These are phyloP conservation scores for Amitus sp. DNA, from an alignment of 2,888 invertebrate genomes.

Conservation along the genomic window DNA sequence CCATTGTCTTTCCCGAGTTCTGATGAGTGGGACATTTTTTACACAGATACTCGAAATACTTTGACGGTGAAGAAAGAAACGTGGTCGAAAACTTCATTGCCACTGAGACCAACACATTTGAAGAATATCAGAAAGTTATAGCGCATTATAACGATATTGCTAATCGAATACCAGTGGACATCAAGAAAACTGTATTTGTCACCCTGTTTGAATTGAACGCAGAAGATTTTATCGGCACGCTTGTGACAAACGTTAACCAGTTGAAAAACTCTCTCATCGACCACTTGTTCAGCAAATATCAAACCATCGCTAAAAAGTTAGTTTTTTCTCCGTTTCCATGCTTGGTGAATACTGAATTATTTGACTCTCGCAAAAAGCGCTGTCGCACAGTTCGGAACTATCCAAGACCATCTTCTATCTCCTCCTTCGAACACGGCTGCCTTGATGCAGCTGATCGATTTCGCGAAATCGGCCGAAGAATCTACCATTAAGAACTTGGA, in stretches of 20 bases:
- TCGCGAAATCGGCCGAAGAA: constrained; percentile 79
- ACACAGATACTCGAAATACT: constrained; percentile 51
- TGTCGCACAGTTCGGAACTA: constrained; percentile 83
- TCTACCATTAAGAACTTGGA: constrained; percentile 80
- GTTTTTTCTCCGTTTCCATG: background rate
- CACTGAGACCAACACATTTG: constrained; percentile 71
- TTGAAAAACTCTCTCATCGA: constrained; percentile 77
- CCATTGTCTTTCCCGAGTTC: background rate
- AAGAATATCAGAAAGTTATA: constrained; percentile 72
- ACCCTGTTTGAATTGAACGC: constrained; percentile 89
- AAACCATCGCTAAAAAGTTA: constrained; percentile 78
- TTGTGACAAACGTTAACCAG: constrained; percentile 75
- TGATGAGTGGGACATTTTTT: constrained; percentile 6
- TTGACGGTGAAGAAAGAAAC: constrained; percentile 48
- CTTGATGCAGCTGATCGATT: constrained; percentile 85
- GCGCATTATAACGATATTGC: constrained; percentile 72
- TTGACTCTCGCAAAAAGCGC: constrained; percentile 69
- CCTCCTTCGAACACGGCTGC: constrained; percentile 86
- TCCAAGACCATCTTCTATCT: constrained; percentile 80
- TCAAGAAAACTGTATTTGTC: constrained; percentile 76
- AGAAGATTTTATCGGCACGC: constrained; percentile 76
- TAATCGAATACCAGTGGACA: constrained; percentile 70
- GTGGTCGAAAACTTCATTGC: constrained; percentile 74
- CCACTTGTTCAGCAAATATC: constrained; percentile 84
- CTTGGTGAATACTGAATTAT: background rate